phyloP scores from a whole-genome alignment of 2,113 vertebrate genomes.

The Sander lucioperca region DNA sequence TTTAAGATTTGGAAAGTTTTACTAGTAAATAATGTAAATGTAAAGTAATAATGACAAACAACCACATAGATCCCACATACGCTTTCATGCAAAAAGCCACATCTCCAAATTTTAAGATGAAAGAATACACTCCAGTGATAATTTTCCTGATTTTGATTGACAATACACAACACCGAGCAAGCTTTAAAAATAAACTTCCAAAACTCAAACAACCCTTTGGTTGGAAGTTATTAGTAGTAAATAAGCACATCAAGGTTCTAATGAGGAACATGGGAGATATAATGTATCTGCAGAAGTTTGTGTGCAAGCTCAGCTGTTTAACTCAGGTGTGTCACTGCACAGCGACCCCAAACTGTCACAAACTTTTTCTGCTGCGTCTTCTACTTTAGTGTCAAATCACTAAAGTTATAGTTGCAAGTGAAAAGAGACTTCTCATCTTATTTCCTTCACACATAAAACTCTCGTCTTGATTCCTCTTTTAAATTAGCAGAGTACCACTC shows the following conservation, averaged over 20 bases:
- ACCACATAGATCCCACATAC: no score
- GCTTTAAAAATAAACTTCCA: constrained; percentile 48
- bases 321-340: constrained; percentile 29
- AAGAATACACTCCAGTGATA: constrained; percentile 1
- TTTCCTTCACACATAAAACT: background rate
- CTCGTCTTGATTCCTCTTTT: background rate
- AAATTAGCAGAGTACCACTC: background rate
- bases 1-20: no score
- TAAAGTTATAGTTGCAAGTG: constrained; percentile 18
- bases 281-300: constrained; percentile 46
- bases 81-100: no score
- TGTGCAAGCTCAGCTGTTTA: constrained; percentile 50
- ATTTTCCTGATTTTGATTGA: constrained; percentile 1
- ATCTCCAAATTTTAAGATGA: no score
- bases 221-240: constrained; percentile 49
- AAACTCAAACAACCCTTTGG: constrained; percentile 7
- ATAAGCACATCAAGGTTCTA: constrained; percentile 49
- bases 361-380: constrained; percentile 23
- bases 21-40: no score
- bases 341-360: constrained; percentile 73
- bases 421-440: background rate
- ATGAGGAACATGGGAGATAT: constrained; percentile 4
- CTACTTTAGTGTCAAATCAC: constrained; percentile 32
- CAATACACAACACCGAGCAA: background rate
- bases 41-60: no score